Evolutionary conservation across 1,140 invertebrate species (phyloP), one percentile per base, ranked within the genome.

Genomic region (Leptinotarsa defecta): DNA sequence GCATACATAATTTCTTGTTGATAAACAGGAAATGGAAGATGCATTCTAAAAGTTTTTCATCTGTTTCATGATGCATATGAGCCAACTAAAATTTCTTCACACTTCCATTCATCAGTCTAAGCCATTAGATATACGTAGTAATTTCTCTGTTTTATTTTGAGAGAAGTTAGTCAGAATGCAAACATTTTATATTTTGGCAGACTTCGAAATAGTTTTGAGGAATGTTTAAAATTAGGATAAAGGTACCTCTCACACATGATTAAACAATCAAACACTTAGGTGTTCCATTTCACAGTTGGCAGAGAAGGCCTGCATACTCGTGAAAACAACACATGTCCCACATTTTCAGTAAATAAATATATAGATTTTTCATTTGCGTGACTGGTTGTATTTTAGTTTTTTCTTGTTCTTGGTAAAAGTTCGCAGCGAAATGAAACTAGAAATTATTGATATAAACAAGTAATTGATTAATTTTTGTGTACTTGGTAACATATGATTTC

Each of bases 211-310:
- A 72, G 49, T 72, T 72, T 27, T 72, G 57, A 62, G 57, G 57
- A 72, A 72, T 48, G 57, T 62, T 72, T 72, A 72, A 61, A 72
- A 72, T 72, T 62, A 72, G 70, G 70, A 72, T 72, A 62, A 11
- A 43, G 34, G 34, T 72, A 48, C 70, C 52, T 71, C 49, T 62
- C n/a, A 70, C 43, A 49, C 19, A 19, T 70, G 68, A 72, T 72
- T 72, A 57, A 72, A 72, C 57, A 72, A 72, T 72, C 49, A 27
- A 63, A 72, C n/a, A 70, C 68, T 70, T 70, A 70, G 68, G 68
- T 70, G 68, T 70, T 70, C 48, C 61, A 72, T 72, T 72, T 72
- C 48, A 65, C 19, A 73, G 64, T 73, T 73, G 63, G 61, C 71
- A 48, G 48, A 22, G 4, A 17, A 52, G 13, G 15, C 20, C 15